Base-by-base conservation (phyloP, 2,797 vertebrate genomes). In the Sparus aurata region DNA sequence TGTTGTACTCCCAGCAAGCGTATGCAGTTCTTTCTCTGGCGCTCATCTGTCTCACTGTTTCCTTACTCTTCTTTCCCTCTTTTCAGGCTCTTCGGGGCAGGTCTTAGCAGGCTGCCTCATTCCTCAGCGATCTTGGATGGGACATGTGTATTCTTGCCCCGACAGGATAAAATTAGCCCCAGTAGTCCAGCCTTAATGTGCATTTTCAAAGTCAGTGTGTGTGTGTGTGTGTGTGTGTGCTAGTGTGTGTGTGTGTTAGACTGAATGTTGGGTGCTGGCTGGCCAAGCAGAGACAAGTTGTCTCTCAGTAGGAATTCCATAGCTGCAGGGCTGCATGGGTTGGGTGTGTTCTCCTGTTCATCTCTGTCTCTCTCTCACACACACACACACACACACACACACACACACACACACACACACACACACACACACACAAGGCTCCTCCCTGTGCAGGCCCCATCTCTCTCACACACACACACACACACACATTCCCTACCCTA, bases 21-120 rank as follows among this genome's bases (percentile, higher is more conserved):
- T 65, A 16, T 61, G 61, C 54, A 34, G 52, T 47, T 75, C 73
- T 83, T 67, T 74, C 73, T 59, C 71, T 46, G 49, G 45, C 5
- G 53, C 58, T 78, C 80, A 61, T 85, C 70, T 50, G 74, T 75
- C 81, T 79, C 34, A 5, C 66, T 53, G 52, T 41, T 69, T 85
- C 69, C 43, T 64, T 22, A n/a, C 57, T 38, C 38, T 52, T 76
- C 46, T 58, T 17, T 71, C 83, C 80, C 62, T 73, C 70, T 89
- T 73, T 77, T 62, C 66, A 46, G 76, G 64, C 74, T 43, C 87
- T 77, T 69, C 62, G 62, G 80, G 92, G 89, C 95, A 93, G 91
- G 95, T 94, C 85, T 83, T 73, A 87, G 91, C 95, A 95, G 82
- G 95, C 90, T 55, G 77, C 73, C 90, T 95, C 95, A 96, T 96